These are phyloP conservation scores for Oeneis ivallda DNA, from an alignment of 2,888 invertebrate genomes.

Conservation along the genomic window DNA sequence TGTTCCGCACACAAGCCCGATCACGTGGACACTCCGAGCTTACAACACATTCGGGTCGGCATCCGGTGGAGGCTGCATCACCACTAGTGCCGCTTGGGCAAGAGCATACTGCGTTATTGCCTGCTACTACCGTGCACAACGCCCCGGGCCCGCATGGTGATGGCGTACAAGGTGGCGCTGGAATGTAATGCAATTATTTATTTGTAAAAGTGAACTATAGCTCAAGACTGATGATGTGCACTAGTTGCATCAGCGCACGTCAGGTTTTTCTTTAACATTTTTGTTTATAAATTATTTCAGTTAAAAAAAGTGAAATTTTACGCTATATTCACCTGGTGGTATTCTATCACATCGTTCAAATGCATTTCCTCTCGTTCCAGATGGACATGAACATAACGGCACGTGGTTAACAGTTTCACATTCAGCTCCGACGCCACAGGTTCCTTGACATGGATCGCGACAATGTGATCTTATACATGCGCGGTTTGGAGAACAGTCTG, in stretches of 20 bases:
- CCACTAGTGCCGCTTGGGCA: slow-evolving; percentile 89
- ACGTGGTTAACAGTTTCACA: slow-evolving; percentile 88
- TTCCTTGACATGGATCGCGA: slow-evolving; percentile 90
- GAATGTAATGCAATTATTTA: slow-evolving; percentile 21
- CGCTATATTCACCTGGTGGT: slow-evolving; percentile 53
- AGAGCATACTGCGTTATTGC: slow-evolving; percentile 86
- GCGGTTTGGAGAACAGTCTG: slow-evolving; percentile 91
- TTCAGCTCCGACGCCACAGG: slow-evolving; percentile 91
- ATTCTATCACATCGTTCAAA: slow-evolving; percentile 83
- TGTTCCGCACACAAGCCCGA: slow-evolving; percentile 88
- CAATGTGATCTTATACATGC: slow-evolving; percentile 92
- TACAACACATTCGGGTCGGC: slow-evolving; percentile 91
- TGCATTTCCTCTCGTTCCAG: slow-evolving; percentile 85
- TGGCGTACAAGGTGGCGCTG: slow-evolving; percentile 85
- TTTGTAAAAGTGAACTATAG: neutral
- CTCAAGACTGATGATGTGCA: neutral
- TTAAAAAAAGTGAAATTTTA: neutral
- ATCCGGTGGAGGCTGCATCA: slow-evolving; percentile 87
- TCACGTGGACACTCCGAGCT: slow-evolving; percentile 90
- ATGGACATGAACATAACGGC: slow-evolving; percentile 87
- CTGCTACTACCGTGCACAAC: slow-evolving; percentile 78
- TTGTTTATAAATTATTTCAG: neutral
- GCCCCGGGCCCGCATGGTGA: slow-evolving; percentile 91
- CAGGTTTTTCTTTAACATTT: neutral
- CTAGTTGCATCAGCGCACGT: neutral